Conservation (phyloP, 2,888 invertebrate genomes). For the Idaea biselata region DNA sequence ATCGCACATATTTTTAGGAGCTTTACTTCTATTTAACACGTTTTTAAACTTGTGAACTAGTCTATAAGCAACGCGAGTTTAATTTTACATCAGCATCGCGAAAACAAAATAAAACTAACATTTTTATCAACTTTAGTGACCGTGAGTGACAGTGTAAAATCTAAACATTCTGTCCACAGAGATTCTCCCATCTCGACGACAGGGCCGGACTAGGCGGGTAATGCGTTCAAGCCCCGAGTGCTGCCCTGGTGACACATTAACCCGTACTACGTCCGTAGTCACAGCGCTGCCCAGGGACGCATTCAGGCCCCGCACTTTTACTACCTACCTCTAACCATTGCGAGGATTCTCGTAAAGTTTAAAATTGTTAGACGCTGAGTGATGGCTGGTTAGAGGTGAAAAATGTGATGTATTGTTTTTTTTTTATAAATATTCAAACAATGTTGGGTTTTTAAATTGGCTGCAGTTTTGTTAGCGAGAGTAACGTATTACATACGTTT, state of each 20-base stretch:
- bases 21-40: too few relatives aligned
- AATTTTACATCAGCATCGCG: too few relatives aligned
- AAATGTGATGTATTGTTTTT: background rate
- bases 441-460: background rate
- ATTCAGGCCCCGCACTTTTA: constrained; percentile 16
- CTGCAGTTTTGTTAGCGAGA: background rate
- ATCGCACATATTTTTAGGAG: too few relatives aligned
- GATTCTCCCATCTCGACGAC: background rate
- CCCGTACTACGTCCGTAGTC: constrained; percentile 18
- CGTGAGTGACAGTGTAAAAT: background rate
- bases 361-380: constrained; percentile 4
- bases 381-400: background rate
- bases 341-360: background rate
- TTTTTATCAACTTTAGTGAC: background rate
- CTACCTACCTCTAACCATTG: background rate
- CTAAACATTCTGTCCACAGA: background rate
- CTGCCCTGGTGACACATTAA: constrained; percentile 25
- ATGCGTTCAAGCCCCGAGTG: constrained; percentile 15
- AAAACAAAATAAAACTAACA: too few relatives aligned
- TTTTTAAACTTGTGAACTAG: too few relatives aligned
- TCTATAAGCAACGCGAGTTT: too few relatives aligned
- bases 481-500: background rate
- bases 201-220: constrained; percentile 14
- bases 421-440: background rate
- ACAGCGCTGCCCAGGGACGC: constrained; percentile 26